Evolutionary conservation across 2,113 vertebrate species (phyloP).

Genomic region (Panurus biarmicus): DNA sequence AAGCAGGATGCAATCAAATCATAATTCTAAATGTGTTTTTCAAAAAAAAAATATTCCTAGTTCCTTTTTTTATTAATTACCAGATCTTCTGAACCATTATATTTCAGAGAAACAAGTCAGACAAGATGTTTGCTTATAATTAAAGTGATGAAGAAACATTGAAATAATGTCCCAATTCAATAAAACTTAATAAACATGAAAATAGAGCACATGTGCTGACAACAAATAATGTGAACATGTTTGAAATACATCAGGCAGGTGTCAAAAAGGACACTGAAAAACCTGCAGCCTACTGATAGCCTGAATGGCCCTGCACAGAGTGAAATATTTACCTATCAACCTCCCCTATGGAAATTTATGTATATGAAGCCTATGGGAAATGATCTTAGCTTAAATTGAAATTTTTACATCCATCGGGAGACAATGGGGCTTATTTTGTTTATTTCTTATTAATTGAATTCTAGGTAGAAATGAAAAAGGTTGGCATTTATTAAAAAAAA

Average conservation of each 20-base stretch:
- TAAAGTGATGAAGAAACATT: neutral
- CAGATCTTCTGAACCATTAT: neutral
- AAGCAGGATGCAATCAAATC: neutral
- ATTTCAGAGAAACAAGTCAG: neutral
- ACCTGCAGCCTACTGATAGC: neutral
- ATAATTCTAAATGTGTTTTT: neutral
- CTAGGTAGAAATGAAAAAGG: neutral
- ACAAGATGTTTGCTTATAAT: constrained; percentile 6
- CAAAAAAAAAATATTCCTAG: neutral
- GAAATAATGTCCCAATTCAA: neutral
- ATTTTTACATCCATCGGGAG: neutral
- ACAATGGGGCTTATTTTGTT: neutral
- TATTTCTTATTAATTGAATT: neutral
- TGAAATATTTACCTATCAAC: neutral
- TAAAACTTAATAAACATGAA: neutral
- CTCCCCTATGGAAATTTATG: neutral
- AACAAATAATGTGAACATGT: neutral
- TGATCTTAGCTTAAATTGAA: neutral
- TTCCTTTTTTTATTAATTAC: neutral
- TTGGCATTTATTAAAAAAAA: neutral
- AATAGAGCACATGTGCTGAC: neutral
- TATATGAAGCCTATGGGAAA: neutral
- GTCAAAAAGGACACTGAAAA: neutral
- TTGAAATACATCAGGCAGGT: neutral
- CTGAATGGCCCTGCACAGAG: neutral